Percentiles rank a stretch among this genome's conserved stretches.
These are phyloP conservation scores for Scaeva pyrastri DNA, from an alignment of 2,888 invertebrate genomes.

Conservation along the genomic window DNA sequence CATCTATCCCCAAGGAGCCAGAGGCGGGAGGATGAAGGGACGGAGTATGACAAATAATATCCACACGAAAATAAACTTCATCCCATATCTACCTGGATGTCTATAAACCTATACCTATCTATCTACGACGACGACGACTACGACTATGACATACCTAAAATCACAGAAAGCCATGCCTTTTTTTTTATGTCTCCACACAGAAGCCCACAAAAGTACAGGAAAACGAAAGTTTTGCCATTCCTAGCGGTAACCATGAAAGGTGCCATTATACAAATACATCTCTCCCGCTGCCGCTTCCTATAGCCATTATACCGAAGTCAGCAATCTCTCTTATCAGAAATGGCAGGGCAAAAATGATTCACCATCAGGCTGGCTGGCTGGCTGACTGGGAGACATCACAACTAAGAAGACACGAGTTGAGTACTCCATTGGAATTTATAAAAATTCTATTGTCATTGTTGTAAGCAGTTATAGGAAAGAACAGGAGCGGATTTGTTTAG, in stretches of 20 bases:
- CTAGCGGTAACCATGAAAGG: conserved; percentile 57
- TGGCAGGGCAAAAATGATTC: conserved; percentile 46
- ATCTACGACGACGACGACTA: no score
- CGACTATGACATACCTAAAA: conserved; percentile 19
- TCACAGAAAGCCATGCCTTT: conserved; percentile 48
- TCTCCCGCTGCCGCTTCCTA: background rate
- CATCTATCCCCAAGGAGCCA: conserved; percentile 28
- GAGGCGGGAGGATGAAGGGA: conserved; percentile 6
- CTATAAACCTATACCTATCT: no score
- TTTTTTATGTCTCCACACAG: conserved; percentile 28
- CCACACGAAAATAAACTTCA: conserved; percentile 18
- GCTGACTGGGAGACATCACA: conserved; percentile 47
- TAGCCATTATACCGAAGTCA: conserved; percentile 8
- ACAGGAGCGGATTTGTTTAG: background rate
- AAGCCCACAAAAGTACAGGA: conserved; percentile 28
- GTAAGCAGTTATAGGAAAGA: background rate
- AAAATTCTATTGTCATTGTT: conserved; percentile 54
- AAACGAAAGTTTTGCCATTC: conserved; percentile 66
- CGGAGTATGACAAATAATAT: conserved; percentile 33
- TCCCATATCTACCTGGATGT: background rate
- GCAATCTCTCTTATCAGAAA: conserved; percentile 55
- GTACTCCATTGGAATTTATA: conserved; percentile 62
- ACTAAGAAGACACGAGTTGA: conserved; percentile 23
- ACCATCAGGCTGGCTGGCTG: no score
- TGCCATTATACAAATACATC: conserved; percentile 32